Percentiles rank a stretch among this genome's conserved stretches.
Conservation (phyloP, 2,888 invertebrate species). For the Trisateles emortualis region DNA sequence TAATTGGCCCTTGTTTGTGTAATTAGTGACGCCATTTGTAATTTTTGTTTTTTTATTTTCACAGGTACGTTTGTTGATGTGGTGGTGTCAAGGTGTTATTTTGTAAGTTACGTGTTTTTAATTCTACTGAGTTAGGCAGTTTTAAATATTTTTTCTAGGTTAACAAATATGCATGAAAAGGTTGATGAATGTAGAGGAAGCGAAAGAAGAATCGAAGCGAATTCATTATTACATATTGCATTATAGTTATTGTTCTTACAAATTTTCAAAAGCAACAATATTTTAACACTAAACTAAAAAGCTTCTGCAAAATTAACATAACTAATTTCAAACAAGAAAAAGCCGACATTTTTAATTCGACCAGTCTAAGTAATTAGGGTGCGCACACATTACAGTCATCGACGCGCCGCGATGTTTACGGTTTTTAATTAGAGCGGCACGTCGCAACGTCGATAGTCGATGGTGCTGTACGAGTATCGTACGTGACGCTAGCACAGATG, state of each 20-base stretch:
- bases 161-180: too few species aligned
- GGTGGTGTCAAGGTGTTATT: not conserved
- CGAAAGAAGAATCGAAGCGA: too few species aligned
- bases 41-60: conserved; percentile 61
- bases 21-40: conserved; percentile 63
- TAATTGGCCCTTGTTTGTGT: conserved; percentile 57
- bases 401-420: conserved; percentile 60
- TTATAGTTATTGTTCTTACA: too few species aligned
- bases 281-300: too few species aligned
- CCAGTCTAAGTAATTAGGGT: conserved; percentile 47
- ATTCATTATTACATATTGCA: too few species aligned
- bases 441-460: conserved; percentile 30
- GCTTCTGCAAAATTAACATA: conserved; percentile 9
- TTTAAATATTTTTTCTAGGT: not conserved
- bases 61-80: conserved; percentile 64
- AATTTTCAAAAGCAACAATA: too few species aligned
- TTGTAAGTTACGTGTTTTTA: not conserved
- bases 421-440: conserved; percentile 67
- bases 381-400: conserved; percentile 47
- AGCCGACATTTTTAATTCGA: conserved; percentile 39
- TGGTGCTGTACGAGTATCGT: conserved; percentile 11
- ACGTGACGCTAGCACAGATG: conserved; percentile 42
- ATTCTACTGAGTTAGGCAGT: not conserved
- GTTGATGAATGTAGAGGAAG: too few species aligned
- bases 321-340: conserved; percentile 29